Evolutionary conservation across 53 echinoderm and acorn worm genomes (phyloP).

Genomic region (Antedon mediterranea): DNA sequence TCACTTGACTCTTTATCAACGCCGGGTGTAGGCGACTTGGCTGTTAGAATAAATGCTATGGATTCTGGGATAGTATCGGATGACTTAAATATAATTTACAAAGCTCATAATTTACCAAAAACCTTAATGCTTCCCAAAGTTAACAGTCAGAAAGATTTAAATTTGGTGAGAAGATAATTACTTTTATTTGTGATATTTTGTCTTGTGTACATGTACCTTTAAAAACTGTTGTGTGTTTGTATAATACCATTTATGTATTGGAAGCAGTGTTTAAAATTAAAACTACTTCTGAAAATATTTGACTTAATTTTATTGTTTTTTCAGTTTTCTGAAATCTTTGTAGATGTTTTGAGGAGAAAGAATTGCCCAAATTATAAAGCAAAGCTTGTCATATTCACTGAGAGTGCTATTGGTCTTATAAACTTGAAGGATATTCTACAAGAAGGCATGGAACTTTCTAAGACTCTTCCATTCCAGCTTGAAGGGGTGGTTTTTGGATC

Average conservation of each 20-base stretch:
- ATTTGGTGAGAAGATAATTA: conserved; percentile 48
- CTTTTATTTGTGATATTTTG: no score
- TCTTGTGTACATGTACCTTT: no score
- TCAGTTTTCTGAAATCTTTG: background rate
- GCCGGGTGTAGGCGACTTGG: conserved; percentile 44
- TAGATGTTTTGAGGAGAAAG: background rate
- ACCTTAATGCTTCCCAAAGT: conserved; percentile 89
- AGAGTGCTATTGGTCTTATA: conserved; percentile 69
- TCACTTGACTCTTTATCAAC: conserved; percentile 37
- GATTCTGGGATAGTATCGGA: conserved; percentile 69
- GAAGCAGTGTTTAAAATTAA: no score
- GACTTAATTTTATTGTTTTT: background rate
- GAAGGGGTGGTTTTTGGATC: conserved; percentile 95
- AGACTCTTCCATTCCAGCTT: conserved; percentile 33
- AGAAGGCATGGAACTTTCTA: conserved; percentile 43
- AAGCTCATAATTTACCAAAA: conserved; percentile 62
- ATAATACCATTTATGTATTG: no score
- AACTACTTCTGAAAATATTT: no score
- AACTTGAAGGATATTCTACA: conserved; percentile 46
- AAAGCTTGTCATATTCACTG: conserved; percentile 58
- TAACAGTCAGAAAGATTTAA: conserved; percentile 51
- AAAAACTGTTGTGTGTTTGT: no score
- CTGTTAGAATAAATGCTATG: conserved; percentile 77
- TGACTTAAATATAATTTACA: conserved; percentile 45
- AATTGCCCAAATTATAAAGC: background rate